Percentiles rank a stretch among this genome's conserved stretches.
Evolutionary conservation across 1,140 invertebrate species (phyloP).

Genomic region (Himalopsyche phryganea): DNA sequence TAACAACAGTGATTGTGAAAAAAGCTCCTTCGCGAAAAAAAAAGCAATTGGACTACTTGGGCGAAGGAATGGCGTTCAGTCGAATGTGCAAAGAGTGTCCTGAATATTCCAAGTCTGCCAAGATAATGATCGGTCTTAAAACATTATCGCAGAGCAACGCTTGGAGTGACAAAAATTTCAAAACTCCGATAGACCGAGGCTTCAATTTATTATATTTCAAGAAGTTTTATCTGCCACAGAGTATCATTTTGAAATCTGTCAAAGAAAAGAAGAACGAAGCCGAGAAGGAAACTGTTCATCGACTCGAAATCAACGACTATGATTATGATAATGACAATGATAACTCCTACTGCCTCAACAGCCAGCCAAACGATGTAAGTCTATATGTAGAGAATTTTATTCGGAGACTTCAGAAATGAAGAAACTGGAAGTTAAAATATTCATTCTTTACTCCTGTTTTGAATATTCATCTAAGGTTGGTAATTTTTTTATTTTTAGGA

Average conservation of each 20-base stretch:
- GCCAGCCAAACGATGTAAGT: constrained; percentile 35
- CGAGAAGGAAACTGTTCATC: constrained; percentile 27
- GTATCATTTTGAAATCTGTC: constrained; percentile 12
- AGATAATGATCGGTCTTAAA: constrained; percentile 49
- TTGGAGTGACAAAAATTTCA: constrained; percentile 49
- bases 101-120: constrained; percentile 44
- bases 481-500: constrained; percentile 31
- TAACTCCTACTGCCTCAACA: constrained; percentile 48
- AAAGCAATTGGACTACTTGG: constrained; percentile 42
- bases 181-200: constrained; percentile 46
- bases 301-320: constrained; percentile 43
- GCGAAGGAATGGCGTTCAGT: constrained; percentile 43
- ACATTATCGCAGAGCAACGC: constrained; percentile 46
- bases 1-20: constrained; percentile 25
- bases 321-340: constrained; percentile 56
- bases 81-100: constrained; percentile 34
- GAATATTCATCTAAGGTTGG: not conserved
- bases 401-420: not conserved
- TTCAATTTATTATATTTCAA: constrained; percentile 26
- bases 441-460: not conserved
- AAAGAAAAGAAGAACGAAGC: constrained; percentile 12
- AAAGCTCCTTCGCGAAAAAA: constrained; percentile 33
- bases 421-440: too few species aligned
- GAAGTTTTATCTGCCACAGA: constrained; percentile 28
- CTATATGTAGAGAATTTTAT: not conserved